Base-by-base conservation (phyloP, 1,140 invertebrate genomes). In the Aricia agestis region DNA sequence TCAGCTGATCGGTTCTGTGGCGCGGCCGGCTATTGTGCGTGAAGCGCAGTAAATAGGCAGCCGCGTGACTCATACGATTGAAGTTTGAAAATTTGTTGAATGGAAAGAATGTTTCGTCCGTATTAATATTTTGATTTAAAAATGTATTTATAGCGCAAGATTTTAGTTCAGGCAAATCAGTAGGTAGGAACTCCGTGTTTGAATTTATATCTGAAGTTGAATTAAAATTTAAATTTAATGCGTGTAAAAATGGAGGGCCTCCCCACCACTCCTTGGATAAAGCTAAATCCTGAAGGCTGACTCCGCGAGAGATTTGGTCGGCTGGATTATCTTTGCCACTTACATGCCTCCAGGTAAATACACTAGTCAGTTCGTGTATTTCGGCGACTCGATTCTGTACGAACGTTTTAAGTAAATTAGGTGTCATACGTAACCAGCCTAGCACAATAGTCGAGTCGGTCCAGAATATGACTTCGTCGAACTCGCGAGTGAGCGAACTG, bases 281-380 rank as follows among this genome's bases (percentile, higher is more conserved):
- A 18, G 2, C 11, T 6, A 76, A 42, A 19, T 67, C 57, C n/a
- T 72, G 7, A 7, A 68, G 17, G 0, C 45, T 59, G 0, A 72
- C 31, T 42, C 82, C 80, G 17, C 81, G 71, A 7, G 81, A 82
- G 4, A 76, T 70, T 25, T 77, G 15, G 71, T 84, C 83, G 10
- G 80, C 79, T 9, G 79, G 77, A 58, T 84, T 82, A 5, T 79
- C 63, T 17, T 68, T 71, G 6, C 74, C 59, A 9, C 61, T 42
- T 9, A 83, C 75, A 68, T 83, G 74, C 17, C 63, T 66, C 80
- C 77, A 83, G 3, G 52, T 10, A 58, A 25, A 10, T 57, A 18
- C 57, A 67, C 72, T 68, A 1, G 79, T 74, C 2, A 77, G 7
- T 15, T 77, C 74, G 13, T 73, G 68, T 25, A 81, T 82, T 57